Evolutionary conservation across 2,888 invertebrate species (phyloP).

Genomic region (Meghimatium bilineatum): DNA sequence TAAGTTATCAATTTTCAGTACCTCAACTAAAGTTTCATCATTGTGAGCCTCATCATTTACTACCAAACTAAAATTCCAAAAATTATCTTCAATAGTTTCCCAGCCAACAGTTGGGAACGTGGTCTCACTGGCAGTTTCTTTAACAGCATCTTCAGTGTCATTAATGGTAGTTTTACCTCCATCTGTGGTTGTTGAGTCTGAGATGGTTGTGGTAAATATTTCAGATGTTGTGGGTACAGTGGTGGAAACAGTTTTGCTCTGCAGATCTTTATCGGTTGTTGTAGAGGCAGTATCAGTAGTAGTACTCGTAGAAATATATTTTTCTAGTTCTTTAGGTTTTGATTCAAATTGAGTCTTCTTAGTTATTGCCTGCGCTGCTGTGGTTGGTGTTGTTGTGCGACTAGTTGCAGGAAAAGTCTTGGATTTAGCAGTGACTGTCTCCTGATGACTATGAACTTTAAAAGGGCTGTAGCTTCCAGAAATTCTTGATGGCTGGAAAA

Average conservation of each 20-base stretch:
- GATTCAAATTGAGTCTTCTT: neutral
- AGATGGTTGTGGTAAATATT: neutral
- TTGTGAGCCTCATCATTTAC: conserved; percentile 19
- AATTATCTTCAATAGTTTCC: neutral
- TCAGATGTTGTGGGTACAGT: no score
- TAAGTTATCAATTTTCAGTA: neutral
- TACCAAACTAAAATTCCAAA: neutral
- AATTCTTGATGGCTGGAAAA: conserved; percentile 61
- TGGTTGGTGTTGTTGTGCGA: no score
- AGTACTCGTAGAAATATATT: no score
- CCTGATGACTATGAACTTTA: neutral
- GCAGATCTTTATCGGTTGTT: no score
- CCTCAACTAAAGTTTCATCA: conserved; percentile 9
- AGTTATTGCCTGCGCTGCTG: no score
- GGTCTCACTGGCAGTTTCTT: neutral
- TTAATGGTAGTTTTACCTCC: neutral
- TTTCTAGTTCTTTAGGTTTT: neutral
- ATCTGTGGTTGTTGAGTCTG: neutral
- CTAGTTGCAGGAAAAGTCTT: neutral
- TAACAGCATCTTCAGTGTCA: neutral
- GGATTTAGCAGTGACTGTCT: neutral
- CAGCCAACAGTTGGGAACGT: neutral
- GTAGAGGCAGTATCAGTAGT: no score
- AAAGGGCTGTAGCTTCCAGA: neutral
- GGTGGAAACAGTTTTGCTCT: no score